Percentiles rank a stretch among this genome's conserved stretches.
phyloP scores from a whole-genome alignment of 2,113 vertebrate genomes.

The Phalacrocorax pelagicus region DNA sequence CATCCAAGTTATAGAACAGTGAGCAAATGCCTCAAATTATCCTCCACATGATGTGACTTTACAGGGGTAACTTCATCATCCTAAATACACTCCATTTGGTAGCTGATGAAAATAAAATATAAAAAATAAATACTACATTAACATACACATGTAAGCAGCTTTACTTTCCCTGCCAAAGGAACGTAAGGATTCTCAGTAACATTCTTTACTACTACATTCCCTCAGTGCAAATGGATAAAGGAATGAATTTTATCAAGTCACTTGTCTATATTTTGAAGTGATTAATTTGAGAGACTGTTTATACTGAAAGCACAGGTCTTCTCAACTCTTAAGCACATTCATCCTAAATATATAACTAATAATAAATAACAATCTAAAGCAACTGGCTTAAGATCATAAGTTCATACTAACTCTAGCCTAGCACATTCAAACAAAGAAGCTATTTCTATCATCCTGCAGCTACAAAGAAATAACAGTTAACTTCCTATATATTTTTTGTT shows the following conservation, averaged over 20 bases:
- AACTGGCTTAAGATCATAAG: neutral
- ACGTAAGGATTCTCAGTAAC: neutral
- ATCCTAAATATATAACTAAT: neutral
- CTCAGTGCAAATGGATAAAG: neutral
- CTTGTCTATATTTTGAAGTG: neutral
- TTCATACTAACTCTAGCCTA: neutral
- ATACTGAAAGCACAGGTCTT: neutral
- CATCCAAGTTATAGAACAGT: neutral
- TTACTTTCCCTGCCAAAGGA: neutral
- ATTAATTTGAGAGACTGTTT: neutral
- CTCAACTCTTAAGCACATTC: neutral
- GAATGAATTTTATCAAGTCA: neutral
- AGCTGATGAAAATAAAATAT: neutral
- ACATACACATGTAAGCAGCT: neutral
- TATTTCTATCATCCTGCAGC: neutral
- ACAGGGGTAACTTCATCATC: neutral
- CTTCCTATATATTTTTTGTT: neutral
- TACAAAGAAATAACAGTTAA: neutral
- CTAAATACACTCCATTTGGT: neutral
- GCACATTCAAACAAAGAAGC: neutral
- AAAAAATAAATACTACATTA: neutral
- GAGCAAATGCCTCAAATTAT: neutral
- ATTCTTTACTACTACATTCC: neutral
- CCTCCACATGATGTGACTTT: neutral
- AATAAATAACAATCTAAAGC: neutral